Evolutionary conservation across 2,113 vertebrate species (phyloP), one percentile per base, ranked within the genome.

Genomic region (Conger conger): DNA sequence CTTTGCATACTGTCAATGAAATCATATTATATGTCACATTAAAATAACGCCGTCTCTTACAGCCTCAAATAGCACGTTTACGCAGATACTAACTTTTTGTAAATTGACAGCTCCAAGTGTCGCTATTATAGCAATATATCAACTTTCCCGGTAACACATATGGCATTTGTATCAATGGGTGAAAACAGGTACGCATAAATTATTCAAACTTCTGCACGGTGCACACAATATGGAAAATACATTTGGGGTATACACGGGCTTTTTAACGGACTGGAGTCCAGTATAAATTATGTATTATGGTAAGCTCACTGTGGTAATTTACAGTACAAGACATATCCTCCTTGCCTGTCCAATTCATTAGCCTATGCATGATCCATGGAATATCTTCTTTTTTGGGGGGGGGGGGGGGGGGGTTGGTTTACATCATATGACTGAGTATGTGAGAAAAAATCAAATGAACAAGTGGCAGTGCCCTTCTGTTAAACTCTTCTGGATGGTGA

Each of bases 361-460:
- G 57, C 20, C 3, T 63, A 27, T 20, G 27, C 20, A 0, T 63
- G 57, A 20, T 27, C 57, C 23, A 63, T 23, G 13, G 54, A 57
- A 18, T 57, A 15, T 5, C 54, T 16, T 16, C 6, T 2, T 57
- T 57, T 16, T 20, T 4, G 2, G 57, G 23, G 57, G 57, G 23
- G 23, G 2, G 57, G 23, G 57, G 57, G 23, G 2, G 57, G 23
- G 57, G 57, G 23, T 27, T 63, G 57, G 57, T 33, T 73, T 13
- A 33, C 9, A 33, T 73, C 13, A 13, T 33, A 73, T 73, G 2
- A 11, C 27, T 73, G 27, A 13, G 68, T 27, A 33, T 73, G 68
- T 73, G 68, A 73, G 27, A 73, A 73, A 73, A 73, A n/a, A 73
- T n/a, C 68, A 73, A 73, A 11, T n/a, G 68, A 73, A 73, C 68